phyloP scores from a whole-genome alignment of 2,797 vertebrate species.

The Octomys mimax region DNA sequence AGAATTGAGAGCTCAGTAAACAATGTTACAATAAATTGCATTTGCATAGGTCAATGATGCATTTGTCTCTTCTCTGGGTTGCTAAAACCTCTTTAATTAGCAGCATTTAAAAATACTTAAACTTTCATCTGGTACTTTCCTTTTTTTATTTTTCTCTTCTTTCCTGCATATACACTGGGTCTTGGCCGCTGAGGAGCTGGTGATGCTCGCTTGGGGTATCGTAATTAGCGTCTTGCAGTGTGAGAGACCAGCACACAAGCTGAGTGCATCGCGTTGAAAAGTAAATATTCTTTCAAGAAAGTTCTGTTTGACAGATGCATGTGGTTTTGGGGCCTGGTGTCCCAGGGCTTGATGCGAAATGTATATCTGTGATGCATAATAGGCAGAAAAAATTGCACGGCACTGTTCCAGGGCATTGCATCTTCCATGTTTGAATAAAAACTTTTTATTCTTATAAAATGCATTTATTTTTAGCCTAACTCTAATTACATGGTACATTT shows the following conservation, averaged over 20 bases:
- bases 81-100: neutral
- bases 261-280: neutral
- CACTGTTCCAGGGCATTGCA: neutral
- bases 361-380: constrained; percentile 12
- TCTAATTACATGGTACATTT: constrained; percentile 63
- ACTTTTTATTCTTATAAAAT: constrained; percentile 61
- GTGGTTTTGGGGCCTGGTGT: neutral
- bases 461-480: constrained; percentile 70
- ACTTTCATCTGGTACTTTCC: neutral
- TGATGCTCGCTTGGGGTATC: neutral
- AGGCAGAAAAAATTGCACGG: constrained; percentile 23
- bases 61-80: neutral
- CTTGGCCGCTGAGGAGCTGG: neutral
- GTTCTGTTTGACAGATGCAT: neutral
- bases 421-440: constrained; percentile 59
- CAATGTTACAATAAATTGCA: neutral
- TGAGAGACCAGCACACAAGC: neutral
- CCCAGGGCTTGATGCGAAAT: constrained; percentile 24
- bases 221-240: neutral
- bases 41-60: neutral
- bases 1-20: neutral
- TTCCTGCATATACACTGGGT: neutral
- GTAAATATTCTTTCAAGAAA: neutral
- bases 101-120: constrained; percentile 5
- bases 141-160: neutral